Evolutionary conservation across 1,140 invertebrate genomes (phyloP), one percentile per base, ranked within the genome.

Genomic region (Cydia amplana): DNA sequence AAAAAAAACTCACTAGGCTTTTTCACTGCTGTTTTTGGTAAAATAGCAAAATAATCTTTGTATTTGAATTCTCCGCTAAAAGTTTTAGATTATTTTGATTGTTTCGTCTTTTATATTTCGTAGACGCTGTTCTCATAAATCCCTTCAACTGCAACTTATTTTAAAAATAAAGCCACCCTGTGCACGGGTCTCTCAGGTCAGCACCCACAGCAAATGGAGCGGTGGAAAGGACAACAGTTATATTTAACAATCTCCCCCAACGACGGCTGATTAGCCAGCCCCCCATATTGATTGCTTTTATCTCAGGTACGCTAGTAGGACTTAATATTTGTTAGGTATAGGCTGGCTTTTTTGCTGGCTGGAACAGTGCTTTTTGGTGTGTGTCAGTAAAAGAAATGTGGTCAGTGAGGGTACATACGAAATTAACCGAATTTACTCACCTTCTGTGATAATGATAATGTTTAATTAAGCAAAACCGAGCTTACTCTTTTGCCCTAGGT

Each of bases 201-300:
- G 73, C 78, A 77, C 80, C 72, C 70, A 82, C 81, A 84, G 81
- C 75, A 77, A 60, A 74, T 77, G 60, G 74, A 77, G 82, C 82
- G 82, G 77, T 81, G 76, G 74, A 86, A 79, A 80, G 82, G 77
- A 40, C 77, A 74, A 81, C 79, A 51, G 49, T 18, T 87, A 85
- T 87, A 85, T 86, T 84, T 86, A 88, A 72, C 77, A 78, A 67
- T 73, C 79, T 75, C 82, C 83, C 81, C 80, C 64, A 73, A 79
- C 73, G 75, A 81, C 84, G 88, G 81, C 80, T 90, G 89, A 90
- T 90, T 91, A 88, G 82, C 73, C 85, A 85, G 82, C 83, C 72
- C 82, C 85, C 81, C 78, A 78, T 91, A 91, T 91, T 83, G 88
- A 91, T 91, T 90, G 81, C 70, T 79, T 80, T 84, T 89, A 89